Evolutionary conservation across 2,113 vertebrate species (phyloP).

Genomic region (Riparia riparia): DNA sequence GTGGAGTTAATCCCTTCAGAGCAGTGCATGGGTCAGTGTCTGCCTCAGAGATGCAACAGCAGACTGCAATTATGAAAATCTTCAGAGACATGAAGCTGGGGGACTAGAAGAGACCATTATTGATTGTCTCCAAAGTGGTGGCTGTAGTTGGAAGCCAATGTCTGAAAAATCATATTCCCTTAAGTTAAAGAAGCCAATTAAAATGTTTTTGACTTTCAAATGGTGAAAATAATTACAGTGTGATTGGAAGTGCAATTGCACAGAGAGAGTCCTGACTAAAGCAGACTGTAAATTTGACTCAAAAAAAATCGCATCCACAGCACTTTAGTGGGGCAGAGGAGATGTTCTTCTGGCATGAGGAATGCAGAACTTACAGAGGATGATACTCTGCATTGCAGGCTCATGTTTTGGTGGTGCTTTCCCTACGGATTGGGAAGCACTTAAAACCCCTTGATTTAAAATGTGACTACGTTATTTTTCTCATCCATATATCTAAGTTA

Average conservation of each 20-base stretch:
- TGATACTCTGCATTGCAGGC: neutral
- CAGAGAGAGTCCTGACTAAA: neutral
- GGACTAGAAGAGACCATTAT: neutral
- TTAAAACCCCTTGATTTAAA: neutral
- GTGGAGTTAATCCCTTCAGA: neutral
- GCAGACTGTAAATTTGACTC: neutral
- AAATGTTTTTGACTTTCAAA: neutral
- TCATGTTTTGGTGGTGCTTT: neutral
- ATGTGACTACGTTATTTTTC: neutral
- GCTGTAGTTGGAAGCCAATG: neutral
- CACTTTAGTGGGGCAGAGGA: neutral
- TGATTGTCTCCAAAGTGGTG: neutral
- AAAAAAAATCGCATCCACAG: neutral
- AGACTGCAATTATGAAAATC: neutral
- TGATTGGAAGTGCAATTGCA: neutral
- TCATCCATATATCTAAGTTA: neutral
- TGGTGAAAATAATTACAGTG: neutral
- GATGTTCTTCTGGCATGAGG: neutral
- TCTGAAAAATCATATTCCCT: neutral
- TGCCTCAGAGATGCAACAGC: neutral
- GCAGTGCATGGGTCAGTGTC: neutral
- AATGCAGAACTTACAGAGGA: neutral
- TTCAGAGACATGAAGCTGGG: neutral
- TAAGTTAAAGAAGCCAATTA: neutral
- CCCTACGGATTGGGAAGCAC: neutral